Evolutionary conservation across 2,888 invertebrate species (phyloP).

Genomic region (Axea sp.): DNA sequence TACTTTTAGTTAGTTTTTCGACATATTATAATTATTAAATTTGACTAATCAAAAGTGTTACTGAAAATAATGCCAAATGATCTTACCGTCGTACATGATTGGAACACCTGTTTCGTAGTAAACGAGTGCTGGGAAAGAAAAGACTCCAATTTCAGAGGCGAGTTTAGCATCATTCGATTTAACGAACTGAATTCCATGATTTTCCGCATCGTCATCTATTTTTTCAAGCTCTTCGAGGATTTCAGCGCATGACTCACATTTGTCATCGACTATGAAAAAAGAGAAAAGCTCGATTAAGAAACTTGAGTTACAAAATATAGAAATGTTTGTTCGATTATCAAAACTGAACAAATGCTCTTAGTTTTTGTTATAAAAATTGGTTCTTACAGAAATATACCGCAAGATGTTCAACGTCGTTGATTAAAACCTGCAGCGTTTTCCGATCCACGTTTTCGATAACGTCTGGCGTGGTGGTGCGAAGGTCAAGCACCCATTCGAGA

Average conservation of each 20-base stretch:
- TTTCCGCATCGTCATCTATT: slow-evolving; percentile 95
- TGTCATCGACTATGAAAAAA: slow-evolving; percentile 85
- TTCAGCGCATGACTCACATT: slow-evolving; percentile 90
- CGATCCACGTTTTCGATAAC: slow-evolving; percentile 95
- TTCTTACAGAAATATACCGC: slow-evolving; percentile 94
- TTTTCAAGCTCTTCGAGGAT: slow-evolving; percentile 94
- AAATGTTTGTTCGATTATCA: too few species aligned
- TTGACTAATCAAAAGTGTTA: slow-evolving; percentile 11
- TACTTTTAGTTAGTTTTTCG: slow-evolving; percentile 24
- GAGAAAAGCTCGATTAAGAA: slow-evolving; percentile 7
- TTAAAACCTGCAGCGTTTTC: slow-evolving; percentile 92
- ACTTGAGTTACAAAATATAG: neutral
- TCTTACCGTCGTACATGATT: slow-evolving; percentile 96
- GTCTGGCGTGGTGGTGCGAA: slow-evolving; percentile 91
- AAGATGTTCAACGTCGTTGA: slow-evolving; percentile 93
- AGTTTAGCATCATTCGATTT: slow-evolving; percentile 94
- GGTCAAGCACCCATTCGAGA: slow-evolving; percentile 92
- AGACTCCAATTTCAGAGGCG: slow-evolving; percentile 94
- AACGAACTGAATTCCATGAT: slow-evolving; percentile 95
- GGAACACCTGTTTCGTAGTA: slow-evolving; percentile 96
- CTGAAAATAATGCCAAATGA: slow-evolving; percentile 17
- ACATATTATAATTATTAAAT: neutral
- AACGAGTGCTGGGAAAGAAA: slow-evolving; percentile 94
- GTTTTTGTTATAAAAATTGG: slow-evolving; percentile 34
- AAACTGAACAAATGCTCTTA: too few species aligned